Conservation (phyloP, 2,113 vertebrate species). For the Siphamia tubifer region DNA sequence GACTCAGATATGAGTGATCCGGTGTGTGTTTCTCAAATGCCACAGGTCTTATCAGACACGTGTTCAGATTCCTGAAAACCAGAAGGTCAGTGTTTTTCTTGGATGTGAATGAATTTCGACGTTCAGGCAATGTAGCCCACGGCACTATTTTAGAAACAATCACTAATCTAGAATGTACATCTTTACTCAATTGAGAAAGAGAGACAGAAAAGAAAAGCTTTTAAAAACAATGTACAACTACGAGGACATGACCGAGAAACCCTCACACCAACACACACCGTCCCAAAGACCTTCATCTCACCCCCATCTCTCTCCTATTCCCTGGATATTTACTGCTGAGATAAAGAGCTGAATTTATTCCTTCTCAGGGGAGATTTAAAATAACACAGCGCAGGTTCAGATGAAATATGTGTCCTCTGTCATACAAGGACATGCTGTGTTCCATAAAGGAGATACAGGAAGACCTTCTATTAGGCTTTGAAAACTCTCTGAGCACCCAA, state of each 20-base stretch:
- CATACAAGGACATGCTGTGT: background rate
- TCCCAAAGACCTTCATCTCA: slow-evolving; percentile 12
- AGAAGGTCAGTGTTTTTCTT: slow-evolving; percentile 20
- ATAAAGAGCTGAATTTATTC: slow-evolving; percentile 16
- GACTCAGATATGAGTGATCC: background rate
- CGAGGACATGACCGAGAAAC: background rate
- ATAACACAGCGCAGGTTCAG: background rate
- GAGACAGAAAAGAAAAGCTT: background rate
- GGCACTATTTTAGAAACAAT: background rate
- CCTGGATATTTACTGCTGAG: background rate
- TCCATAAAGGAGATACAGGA: background rate
- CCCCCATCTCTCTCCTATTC: background rate
- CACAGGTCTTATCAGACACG: slow-evolving; percentile 26
- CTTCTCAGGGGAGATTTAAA: slow-evolving; percentile 5
- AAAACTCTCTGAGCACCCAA: too few species aligned
- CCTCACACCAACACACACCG: background rate
- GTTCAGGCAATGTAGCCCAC: background rate
- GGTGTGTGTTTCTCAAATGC: background rate
- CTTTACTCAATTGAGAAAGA: background rate
- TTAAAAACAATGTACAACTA: background rate
- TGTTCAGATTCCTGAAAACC: slow-evolving; percentile 16
- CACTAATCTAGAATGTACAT: slow-evolving; percentile 16
- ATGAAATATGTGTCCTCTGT: background rate
- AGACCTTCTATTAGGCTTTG: too few species aligned
- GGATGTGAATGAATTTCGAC: background rate